phyloP scores from a whole-genome alignment of 2,888 invertebrate species.

The Spicauda simplicius region DNA sequence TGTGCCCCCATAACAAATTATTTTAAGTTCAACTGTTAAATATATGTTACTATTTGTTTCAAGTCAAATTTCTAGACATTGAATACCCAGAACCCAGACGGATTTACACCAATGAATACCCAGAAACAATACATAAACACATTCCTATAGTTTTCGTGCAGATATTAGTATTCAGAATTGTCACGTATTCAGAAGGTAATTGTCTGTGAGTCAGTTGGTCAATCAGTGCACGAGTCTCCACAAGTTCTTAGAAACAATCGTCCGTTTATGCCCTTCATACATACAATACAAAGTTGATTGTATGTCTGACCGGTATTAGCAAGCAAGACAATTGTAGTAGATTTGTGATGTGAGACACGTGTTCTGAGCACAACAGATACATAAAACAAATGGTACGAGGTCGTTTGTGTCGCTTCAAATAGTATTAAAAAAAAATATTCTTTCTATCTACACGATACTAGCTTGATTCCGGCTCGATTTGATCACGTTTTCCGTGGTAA shows the following conservation, averaged over 20 bases:
- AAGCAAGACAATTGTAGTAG: background rate
- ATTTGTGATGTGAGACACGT: conserved; percentile 4
- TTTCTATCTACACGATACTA: too few species aligned
- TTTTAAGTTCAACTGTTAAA: too few species aligned
- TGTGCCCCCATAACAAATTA: too few species aligned
- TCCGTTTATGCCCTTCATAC: background rate
- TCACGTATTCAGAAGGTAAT: background rate
- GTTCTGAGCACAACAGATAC: conserved; percentile 6
- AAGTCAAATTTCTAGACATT: too few species aligned
- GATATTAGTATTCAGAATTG: background rate
- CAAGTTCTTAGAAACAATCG: conserved; percentile 6
- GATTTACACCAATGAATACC: too few species aligned
- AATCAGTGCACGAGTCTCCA: conserved; percentile 2
- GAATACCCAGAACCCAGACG: too few species aligned
- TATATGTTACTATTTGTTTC: too few species aligned
- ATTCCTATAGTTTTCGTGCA: background rate
- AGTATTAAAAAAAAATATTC: too few species aligned
- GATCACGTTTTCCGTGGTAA: too few species aligned
- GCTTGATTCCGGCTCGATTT: too few species aligned
- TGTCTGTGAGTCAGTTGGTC: background rate
- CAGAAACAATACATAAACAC: too few species aligned
- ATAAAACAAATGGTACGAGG: conserved; percentile 7
- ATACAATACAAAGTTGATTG: conserved; percentile 7
- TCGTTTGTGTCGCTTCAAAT: background rate
- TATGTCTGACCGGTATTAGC: background rate